A percentile compares a stretch with the other conserved stretches of the same genome.
phyloP scores from a whole-genome alignment of 1,140 invertebrate genomes.

The Contarinia nasturtii region DNA sequence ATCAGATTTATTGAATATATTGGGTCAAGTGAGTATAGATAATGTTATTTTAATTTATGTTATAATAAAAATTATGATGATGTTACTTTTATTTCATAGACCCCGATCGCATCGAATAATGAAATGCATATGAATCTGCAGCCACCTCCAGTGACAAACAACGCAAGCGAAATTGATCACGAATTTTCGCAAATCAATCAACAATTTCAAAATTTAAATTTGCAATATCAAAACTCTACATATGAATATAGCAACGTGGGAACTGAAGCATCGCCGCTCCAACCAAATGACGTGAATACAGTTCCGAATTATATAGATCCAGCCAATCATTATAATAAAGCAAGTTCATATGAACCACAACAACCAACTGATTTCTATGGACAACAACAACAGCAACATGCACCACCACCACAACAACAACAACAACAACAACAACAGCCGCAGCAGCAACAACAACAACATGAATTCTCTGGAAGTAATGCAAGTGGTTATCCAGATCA shows the following conservation, averaged over 20 bases:
- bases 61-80: too few species aligned
- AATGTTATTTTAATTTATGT: too few species aligned
- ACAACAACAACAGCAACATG: slow-evolving; percentile 4
- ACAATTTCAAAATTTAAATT: slow-evolving; percentile 18
- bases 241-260: too few species aligned
- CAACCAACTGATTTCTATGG: slow-evolving; percentile 1
- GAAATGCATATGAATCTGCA: background rate
- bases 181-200: slow-evolving; percentile 21
- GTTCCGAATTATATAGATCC: too few species aligned
- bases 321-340: background rate
- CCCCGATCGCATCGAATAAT: too few species aligned
- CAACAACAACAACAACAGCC: too few species aligned
- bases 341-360: slow-evolving; percentile 2
- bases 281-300: too few species aligned
- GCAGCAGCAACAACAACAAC: slow-evolving; percentile 10
- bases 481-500: too few species aligned
- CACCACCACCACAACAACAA: background rate
- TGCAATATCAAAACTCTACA: slow-evolving; percentile 13
- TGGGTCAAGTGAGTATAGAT: slow-evolving; percentile 6
- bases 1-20: slow-evolving; percentile 23
- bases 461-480: background rate
- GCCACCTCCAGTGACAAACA: background rate
- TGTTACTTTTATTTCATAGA: too few species aligned
- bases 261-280: too few species aligned
- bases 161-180: slow-evolving; percentile 15